Percentiles rank a stretch among this genome's conserved stretches.
These are phyloP conservation scores for Rutilus rutilus DNA, from an alignment of 2,113 vertebrate species.

Conservation along the genomic window DNA sequence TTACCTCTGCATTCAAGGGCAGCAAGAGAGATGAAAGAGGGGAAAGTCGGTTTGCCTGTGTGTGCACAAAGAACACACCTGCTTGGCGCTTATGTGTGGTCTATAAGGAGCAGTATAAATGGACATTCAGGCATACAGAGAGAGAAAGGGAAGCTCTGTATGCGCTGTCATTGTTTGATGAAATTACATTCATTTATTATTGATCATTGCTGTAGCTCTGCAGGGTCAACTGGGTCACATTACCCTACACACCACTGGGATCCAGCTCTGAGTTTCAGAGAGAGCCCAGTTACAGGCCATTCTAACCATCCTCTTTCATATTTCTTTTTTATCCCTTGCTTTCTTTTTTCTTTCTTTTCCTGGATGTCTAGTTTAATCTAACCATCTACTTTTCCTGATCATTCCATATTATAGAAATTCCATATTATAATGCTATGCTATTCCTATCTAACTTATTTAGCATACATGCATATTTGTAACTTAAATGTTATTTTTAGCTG, in stretches of 20 bases:
- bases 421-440: too few relatives aligned
- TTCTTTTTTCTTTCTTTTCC: neutral
- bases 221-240: constrained; percentile 34
- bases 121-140: constrained; percentile 22
- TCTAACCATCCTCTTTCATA: neutral
- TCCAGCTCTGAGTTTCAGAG: constrained; percentile 27
- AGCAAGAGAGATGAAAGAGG: constrained; percentile 39
- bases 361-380: constrained; percentile 33
- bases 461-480: too few relatives aligned
- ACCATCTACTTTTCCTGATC: neutral
- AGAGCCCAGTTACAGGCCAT: neutral
- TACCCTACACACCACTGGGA: constrained; percentile 16
- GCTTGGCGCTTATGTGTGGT: constrained; percentile 16
- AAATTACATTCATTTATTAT: constrained; percentile 46
- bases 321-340: neutral
- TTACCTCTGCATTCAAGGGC: constrained; percentile 45
- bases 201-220: constrained; percentile 26
- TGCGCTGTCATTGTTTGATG: constrained; percentile 40
- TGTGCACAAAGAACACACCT: constrained; percentile 39
- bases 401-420: too few relatives aligned
- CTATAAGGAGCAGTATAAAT: constrained; percentile 23
- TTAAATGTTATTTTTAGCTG: too few relatives aligned
- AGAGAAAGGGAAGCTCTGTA: constrained; percentile 30
- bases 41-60: constrained; percentile 35
- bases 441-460: neutral